phyloP scores from a whole-genome alignment of 2,888 invertebrate species.

The Xestia xanthographa region DNA sequence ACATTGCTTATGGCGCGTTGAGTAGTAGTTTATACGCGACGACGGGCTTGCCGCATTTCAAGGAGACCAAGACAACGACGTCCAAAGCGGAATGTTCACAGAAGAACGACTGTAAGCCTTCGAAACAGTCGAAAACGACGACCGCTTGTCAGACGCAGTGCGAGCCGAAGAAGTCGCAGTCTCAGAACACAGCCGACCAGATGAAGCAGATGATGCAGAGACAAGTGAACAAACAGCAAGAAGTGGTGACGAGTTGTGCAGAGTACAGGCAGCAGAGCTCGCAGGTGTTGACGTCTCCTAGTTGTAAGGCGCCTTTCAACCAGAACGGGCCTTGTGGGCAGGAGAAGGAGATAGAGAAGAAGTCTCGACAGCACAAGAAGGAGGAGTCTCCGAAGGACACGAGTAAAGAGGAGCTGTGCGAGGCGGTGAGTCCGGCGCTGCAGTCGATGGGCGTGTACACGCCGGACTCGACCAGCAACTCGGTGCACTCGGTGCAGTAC shows the following conservation, averaged over 20 bases:
- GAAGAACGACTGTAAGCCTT: constrained; percentile 85
- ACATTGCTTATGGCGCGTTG: constrained; percentile 86
- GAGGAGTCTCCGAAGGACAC: constrained; percentile 84
- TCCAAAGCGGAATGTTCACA: constrained; percentile 85
- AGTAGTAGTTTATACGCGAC: constrained; percentile 85
- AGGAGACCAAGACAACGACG: constrained; percentile 83
- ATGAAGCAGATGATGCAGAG: constrained; percentile 88
- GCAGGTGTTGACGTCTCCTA: constrained; percentile 82
- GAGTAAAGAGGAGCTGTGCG: constrained; percentile 86
- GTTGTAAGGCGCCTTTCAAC: constrained; percentile 81
- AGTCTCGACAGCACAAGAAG: constrained; percentile 84
- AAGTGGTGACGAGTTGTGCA: constrained; percentile 81
- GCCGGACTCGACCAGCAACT: constrained; percentile 95
- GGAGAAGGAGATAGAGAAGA: constrained; percentile 87
- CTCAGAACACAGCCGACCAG: constrained; percentile 79
- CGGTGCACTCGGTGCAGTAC: constrained; percentile 95
- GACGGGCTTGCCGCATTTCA: constrained; percentile 84
- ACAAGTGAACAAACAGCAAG: constrained; percentile 82
- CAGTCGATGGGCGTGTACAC: constrained; percentile 97
- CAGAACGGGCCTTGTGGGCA: constrained; percentile 84
- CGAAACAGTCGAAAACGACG: constrained; percentile 86
- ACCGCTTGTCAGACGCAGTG: constrained; percentile 87
- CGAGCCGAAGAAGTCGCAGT: constrained; percentile 83
- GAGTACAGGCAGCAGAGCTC: constrained; percentile 85
- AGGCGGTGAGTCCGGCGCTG: constrained; percentile 90